Base-by-base conservation (phyloP, 2,888 invertebrate genomes). In the Morpho achilles region DNA sequence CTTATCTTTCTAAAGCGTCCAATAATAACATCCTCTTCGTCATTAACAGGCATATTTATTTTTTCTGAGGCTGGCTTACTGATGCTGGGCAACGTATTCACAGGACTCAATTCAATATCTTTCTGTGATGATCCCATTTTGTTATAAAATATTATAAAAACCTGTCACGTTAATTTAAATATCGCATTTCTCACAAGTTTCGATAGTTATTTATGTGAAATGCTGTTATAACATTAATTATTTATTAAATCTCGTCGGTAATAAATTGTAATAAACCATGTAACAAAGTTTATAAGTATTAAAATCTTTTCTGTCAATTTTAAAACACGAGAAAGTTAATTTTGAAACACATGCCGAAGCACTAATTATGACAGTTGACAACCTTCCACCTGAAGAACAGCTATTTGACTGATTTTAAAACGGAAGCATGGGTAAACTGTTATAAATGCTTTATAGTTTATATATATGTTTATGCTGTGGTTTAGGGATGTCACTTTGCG, bases 1-100 rank as follows among this genome's bases (percentile, higher is more conserved):
- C 91, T 91, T 60, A 91, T 91, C 69, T 91, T 91, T 51, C 91
- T 72, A 71, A 91, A 91, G 61, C 91, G 76, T 8, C 91, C 91
- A 50, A 91, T 91, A 57, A 91, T 89, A 45, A 91, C 84, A 66
- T 91, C 91, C 67, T 90, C 90, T 61, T 90, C 88, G 52, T 87
- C 87, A 41, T 77, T 74, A 5, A 76, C 72, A 10, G 82, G 82
- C 45, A 79, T 68, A 49, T 67, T 71, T 41, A 79, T 61, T 44
- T 75, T 77, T 3, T 84, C 82, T 1, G 63, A 23, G 32, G 67
- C 58, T 7, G 70, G 66, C 50, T 66, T 70, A 43, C 50, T 75
- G n/a, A 72, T 69, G 46, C 68, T 71, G 7, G 70, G 67, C 53
- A 77, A 77, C 0, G 72, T 62, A 61, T 80, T 87, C 46, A 89